Evolutionary conservation across 2,113 vertebrate genomes (phyloP), one percentile per base, ranked within the genome.

Genomic region (Syrmaticus mikado): DNA sequence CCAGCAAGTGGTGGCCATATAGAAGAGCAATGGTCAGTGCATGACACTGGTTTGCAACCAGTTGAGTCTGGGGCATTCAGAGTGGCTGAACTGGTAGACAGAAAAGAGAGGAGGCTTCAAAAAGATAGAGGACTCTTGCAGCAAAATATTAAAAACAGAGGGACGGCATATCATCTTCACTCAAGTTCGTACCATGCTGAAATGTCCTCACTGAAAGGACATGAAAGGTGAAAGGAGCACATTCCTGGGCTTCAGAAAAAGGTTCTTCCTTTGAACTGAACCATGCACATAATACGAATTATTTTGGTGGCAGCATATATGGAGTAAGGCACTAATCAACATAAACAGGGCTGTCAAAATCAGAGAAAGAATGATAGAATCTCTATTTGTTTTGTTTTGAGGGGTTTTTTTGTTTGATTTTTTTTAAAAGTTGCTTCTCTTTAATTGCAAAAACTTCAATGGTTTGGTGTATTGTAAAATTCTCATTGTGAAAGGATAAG

Each of bases 301-400:
- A 34, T 62, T 62, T 50, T 40, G 4, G 22, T 48, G 61, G 32
- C 38, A 64, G 28, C 10, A 60, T 0, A 0, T 13, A 17, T 43
- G 55, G 45, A 76, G 19, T 27, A 41, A 10, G 36, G 22, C 30
- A 22, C 19, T 74, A 41, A 81, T 43, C 68, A 83, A 41, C 22
- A 50, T 24, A 52, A 73, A 43, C 12, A 45, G 22, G 12, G 8
- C 4, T 62, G 38, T 45, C 45, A 87, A 73, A 88, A 74, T 34
- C 36, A 76, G 74, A 52, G 16, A 52, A 73, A 81, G 22, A 61
- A 62, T 36, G 10, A 45, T 3, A 72, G 41, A 11, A 43, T 77
- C 36, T 80, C 55, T 52, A 36, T 4, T 38, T 62, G 10, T 46
- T 57, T 32, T 57, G 15, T 55, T 55, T 16, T 30, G 53, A 32